Base-by-base conservation (phyloP, 1,140 invertebrate genomes). In the Lethrus apterus region DNA sequence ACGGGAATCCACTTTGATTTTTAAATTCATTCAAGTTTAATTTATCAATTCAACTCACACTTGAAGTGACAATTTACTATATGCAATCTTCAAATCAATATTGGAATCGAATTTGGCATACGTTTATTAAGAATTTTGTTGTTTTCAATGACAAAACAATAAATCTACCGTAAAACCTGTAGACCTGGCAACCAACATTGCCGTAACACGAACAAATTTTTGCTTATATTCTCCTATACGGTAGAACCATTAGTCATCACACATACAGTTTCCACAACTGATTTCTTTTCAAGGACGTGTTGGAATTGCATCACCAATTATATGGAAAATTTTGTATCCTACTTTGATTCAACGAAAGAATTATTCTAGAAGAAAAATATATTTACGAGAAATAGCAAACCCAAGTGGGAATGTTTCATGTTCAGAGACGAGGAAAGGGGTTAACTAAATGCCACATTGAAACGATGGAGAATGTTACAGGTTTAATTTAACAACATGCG, bases 261-360 rank as follows among this genome's bases (percentile, higher is more conserved):
- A 20, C 21, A 40, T 20, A 14, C 17, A n/a, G 17, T 40, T 40
- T 40, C 21, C 20, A 40, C 8, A 40, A 23, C n/a, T n/a, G n/a
- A n/a, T n/a, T n/a, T n/a, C n/a, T 40, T 11, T 40, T 21, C 21
- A 23, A 23, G 36, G 24, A 10, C 3, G 21, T 40, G 36, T 40
- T 40, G 36, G 36, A 4, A 13, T 23, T 40, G 36, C 19, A 40
- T 40, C 36, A 40, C 20, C 24, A 24, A 23, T 40, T n/a, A 40
- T 40, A 23, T 40, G 36, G 36, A 40, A 40, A 40, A 40, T 23
- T 23, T 40, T 40, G 17, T 3, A 40, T 14, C 19, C 19, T 24
- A 40, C 36, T 23, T 40, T 19, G 36, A 40, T 23, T n/a, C 20
- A 23, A 14, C 18, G 20, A 11, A 21, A 40, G 14, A 7, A 5